Base-by-base conservation (phyloP, 2,113 vertebrate genomes). In the Synchiropus splendidus region DNA sequence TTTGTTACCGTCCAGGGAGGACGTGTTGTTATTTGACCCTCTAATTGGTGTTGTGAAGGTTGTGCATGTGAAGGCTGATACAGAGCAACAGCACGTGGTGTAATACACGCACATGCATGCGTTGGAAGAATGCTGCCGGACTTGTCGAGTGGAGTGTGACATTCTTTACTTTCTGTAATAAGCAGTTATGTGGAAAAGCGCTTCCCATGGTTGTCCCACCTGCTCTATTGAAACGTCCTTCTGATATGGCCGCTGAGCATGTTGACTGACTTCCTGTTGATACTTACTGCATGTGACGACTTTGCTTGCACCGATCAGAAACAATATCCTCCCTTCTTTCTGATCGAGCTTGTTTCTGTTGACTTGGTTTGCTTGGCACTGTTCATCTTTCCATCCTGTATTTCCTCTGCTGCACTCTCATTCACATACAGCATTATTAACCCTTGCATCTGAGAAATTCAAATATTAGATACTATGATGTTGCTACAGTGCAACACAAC, bases 41-140 rank as follows among this genome's bases (percentile, higher is more conserved):
- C 36, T 45, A 35, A 47, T 31, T n/a, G 34, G 4, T 5, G 1
- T 16, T 43, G 31, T 34, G 32, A 18, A 10, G 35, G 40, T 48
- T 51, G 12, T 54, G 77, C 74, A 78, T 72, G 76, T 48, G n/a
- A 9, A 18, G 48, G 43, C 46, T 30, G 21, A 12, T 57, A 43
- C 31, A 30, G 54, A 45, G 51, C 35, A 15, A 33, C 11, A 18
- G 67, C 65, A 73, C 61, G 58, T 59, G 42, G n/a, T n/a, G n/a
- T n/a, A n/a, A n/a, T n/a, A n/a, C n/a, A 27, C 16, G 41, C 54
- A 64, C 59, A 54, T 62, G 77, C 70, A 79, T 78, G 72, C 39
- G 54, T 42, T 46, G 66, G 42, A 48, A 42, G 55, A 70, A 74
- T 71, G 67, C 51, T 13, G 53, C 13, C 13, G 33, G 44, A 61